Percentiles rank a stretch among this genome's conserved stretches.
phyloP scores from a whole-genome alignment of 2,888 invertebrate species.

The Drosophila pseudotalamancana region DNA sequence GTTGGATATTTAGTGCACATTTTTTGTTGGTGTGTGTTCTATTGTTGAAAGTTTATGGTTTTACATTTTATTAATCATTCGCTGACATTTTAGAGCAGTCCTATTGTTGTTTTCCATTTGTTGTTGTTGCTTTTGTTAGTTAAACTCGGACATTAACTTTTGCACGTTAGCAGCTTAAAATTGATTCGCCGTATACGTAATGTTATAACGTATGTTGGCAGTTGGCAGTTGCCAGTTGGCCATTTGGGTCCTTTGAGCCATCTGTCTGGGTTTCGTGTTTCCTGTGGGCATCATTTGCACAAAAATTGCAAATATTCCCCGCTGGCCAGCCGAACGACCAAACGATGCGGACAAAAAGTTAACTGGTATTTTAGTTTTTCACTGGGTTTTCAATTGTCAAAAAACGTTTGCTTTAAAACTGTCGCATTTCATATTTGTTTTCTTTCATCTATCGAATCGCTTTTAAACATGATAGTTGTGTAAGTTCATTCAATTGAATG shows the following conservation, averaged over 20 bases:
- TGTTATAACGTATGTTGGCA: slow-evolving; percentile 21
- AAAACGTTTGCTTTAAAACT: slow-evolving; percentile 1
- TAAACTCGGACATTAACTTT: slow-evolving; percentile 56
- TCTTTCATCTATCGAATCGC: neutral
- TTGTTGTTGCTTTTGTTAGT: slow-evolving; percentile 25
- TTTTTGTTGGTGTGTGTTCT: slow-evolving; percentile 1
- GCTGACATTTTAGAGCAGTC: slow-evolving; percentile 7
- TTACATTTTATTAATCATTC: slow-evolving; percentile 33
- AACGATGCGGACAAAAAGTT: slow-evolving; percentile 52
- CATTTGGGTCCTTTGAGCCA: slow-evolving; percentile 51
- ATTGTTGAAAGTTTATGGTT: slow-evolving; percentile 17
- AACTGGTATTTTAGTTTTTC: slow-evolving; percentile 51
- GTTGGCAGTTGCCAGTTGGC: slow-evolving; percentile 4
- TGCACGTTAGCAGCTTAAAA: slow-evolving; percentile 65
- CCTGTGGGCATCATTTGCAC: slow-evolving; percentile 77
- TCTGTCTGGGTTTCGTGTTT: slow-evolving; percentile 59
- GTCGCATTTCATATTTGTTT: neutral
- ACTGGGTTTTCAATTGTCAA: slow-evolving; percentile 39
- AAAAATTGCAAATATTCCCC: slow-evolving; percentile 65
- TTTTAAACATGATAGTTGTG: slow-evolving; percentile 27
- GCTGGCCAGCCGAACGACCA: slow-evolving; percentile 36
- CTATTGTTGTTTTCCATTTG: neutral
- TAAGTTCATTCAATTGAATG: slow-evolving; percentile 14
- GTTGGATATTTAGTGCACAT: slow-evolving; percentile 15
- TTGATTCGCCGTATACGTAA: slow-evolving; percentile 62